Evolutionary conservation across 1,140 invertebrate genomes (phyloP).

Genomic region (Bombus consobrinus): DNA sequence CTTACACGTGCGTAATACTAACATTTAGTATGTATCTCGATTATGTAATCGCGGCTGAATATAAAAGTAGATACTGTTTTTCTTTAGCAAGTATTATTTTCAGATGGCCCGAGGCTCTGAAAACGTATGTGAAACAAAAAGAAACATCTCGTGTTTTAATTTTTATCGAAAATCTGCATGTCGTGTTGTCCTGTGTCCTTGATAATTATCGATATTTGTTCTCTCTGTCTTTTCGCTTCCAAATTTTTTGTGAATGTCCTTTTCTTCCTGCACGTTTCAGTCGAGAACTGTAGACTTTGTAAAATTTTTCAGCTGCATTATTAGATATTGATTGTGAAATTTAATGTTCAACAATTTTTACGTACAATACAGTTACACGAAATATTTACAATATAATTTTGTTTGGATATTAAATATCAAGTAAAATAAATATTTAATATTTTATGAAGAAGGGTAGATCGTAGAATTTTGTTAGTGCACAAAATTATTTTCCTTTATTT

Average conservation of each 20-base stretch:
- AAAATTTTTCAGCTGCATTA: background rate
- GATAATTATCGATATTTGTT: background rate
- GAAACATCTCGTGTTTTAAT: conserved; percentile 62
- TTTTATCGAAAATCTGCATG: conserved; percentile 61
- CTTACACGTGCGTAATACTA: conserved; percentile 6
- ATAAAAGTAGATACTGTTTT: conserved; percentile 63
- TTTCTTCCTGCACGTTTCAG: background rate
- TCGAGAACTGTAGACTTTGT: background rate
- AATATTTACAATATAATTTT: background rate
- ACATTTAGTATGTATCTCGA: conserved; percentile 38
- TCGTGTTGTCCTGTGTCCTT: conserved; percentile 38
- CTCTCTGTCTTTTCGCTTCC: background rate
- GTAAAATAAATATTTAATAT: background rate
- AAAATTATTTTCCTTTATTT: background rate
- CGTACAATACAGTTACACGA: no score
- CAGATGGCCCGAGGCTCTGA: conserved; percentile 82
- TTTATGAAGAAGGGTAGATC: background rate
- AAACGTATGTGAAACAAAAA: conserved; percentile 78
- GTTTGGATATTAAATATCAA: background rate
- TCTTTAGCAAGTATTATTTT: conserved; percentile 79
- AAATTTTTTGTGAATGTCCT: background rate
- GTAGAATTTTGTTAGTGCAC: background rate
- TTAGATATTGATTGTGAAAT: no score
- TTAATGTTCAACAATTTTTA: background rate
- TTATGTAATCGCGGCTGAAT: conserved; percentile 39